Percentiles rank a stretch among this genome's conserved stretches.
These are phyloP conservation scores for Achlya flavicornis DNA, from an alignment of 2,888 invertebrate species.

Conservation along the genomic window DNA sequence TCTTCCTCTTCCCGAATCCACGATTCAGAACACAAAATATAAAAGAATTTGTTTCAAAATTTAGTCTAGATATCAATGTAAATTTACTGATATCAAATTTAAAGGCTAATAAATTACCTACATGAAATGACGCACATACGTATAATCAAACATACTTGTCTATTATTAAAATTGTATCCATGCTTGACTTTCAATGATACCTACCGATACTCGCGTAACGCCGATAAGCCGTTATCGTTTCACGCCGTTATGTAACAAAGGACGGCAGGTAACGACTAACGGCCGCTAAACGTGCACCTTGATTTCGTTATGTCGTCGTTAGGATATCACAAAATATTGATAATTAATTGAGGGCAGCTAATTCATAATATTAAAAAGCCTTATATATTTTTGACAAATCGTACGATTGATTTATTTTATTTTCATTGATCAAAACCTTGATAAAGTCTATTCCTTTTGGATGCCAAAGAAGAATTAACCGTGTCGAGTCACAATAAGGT, in stretches of 20 bases:
- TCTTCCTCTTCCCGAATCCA: no score
- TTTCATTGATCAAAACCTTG: no score
- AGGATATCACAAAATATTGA: background rate
- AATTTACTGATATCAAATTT: background rate
- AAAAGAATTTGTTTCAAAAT: no score
- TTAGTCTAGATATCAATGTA: background rate
- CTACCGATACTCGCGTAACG: background rate
- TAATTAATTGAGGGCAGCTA: background rate
- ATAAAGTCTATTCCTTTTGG: no score
- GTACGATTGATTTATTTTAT: background rate
- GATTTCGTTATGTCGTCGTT: background rate
- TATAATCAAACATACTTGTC: conserved; percentile 1
- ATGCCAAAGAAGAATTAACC: no score
- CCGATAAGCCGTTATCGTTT: conserved; percentile 10
- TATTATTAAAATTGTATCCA: conserved; percentile 5
- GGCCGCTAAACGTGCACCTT: background rate
- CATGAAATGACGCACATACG: background rate
- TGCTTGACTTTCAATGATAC: background rate
- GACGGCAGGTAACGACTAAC: conserved; percentile 3
- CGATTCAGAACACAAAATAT: no score
- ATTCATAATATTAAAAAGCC: background rate
- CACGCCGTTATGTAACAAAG: conserved; percentile 10
- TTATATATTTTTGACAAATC: background rate
- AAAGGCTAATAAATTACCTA: conserved; percentile 1
- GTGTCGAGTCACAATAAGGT: no score